phyloP scores from a whole-genome alignment of 1,140 invertebrate species.

The Dendroctonus valens region DNA sequence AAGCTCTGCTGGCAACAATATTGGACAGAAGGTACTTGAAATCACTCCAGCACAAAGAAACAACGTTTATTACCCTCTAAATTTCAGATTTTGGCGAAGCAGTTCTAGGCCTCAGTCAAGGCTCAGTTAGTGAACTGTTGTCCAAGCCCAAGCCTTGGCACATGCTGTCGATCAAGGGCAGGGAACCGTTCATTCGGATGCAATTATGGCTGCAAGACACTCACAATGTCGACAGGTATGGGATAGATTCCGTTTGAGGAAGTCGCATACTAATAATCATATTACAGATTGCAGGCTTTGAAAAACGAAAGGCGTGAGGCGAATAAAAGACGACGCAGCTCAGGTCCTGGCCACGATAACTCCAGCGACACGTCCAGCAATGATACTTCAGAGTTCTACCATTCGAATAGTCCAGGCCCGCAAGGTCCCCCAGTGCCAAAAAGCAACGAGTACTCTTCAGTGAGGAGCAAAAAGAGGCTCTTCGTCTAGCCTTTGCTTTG shows the following conservation, averaged over 20 bases:
- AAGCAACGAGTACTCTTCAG: slow-evolving; percentile 94
- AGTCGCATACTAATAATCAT: not conserved
- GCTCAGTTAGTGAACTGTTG: slow-evolving; percentile 93
- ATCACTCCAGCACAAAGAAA: too few species aligned
- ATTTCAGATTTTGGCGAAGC: slow-evolving; percentile 91
- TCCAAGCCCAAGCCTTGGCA: slow-evolving; percentile 99
- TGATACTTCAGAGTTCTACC: slow-evolving; percentile 86
- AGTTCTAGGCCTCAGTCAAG: slow-evolving; percentile 92
- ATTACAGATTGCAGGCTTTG: slow-evolving; percentile 66
- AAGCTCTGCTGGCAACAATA: too few species aligned
- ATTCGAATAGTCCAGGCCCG: slow-evolving; percentile 76
- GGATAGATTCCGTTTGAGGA: not conserved
- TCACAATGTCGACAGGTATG: slow-evolving; percentile 77
- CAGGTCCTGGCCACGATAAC: slow-evolving; percentile 78
- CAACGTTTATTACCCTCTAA: too few species aligned
- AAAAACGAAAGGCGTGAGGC: slow-evolving; percentile 89
- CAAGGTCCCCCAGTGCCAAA: slow-evolving; percentile 72
- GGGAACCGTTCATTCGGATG: slow-evolving; percentile 98
- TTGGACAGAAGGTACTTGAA: too few species aligned
- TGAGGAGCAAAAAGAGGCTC: slow-evolving; percentile 96
- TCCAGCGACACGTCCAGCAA: slow-evolving; percentile 83
- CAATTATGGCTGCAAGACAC: slow-evolving; percentile 95
- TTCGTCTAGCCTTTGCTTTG: slow-evolving; percentile 87
- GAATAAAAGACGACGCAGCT: slow-evolving; percentile 80
- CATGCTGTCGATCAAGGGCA: slow-evolving; percentile 96